A percentile compares a stretch with the other conserved stretches of the same genome.
Conservation (phyloP, 1,140 invertebrate genomes). For the Hylaeus anthracinus region DNA sequence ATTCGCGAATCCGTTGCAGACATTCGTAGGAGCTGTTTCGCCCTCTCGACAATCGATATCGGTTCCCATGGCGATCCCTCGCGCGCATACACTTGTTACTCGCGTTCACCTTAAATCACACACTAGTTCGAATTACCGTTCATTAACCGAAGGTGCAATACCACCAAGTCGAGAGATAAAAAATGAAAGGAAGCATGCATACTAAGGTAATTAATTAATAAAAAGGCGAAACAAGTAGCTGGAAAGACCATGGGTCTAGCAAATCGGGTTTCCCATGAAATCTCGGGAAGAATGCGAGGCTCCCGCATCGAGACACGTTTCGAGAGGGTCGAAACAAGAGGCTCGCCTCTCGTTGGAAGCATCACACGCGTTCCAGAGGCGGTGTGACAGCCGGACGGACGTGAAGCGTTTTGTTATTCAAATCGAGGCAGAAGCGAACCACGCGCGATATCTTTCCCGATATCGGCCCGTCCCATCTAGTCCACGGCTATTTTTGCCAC, state of each 20-base stretch:
- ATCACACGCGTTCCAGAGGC: conserved; percentile 41
- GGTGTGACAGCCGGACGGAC: conserved; percentile 57
- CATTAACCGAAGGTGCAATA: neutral
- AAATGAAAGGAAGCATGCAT: no score
- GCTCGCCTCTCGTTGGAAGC: conserved; percentile 24
- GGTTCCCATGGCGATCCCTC: conserved; percentile 77
- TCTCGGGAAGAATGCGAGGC: conserved; percentile 22
- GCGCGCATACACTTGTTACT: conserved; percentile 72
- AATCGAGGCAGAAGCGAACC: conserved; percentile 57
- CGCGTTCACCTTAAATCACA: conserved; percentile 73
- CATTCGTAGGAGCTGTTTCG: conserved; percentile 57
- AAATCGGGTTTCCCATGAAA: conserved; percentile 7
- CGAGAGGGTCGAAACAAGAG: conserved; percentile 41
- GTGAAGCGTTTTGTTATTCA: conserved; percentile 68
- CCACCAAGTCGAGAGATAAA: no score
- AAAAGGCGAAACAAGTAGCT: no score
- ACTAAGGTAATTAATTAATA: no score
- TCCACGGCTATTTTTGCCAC: conserved; percentile 61
- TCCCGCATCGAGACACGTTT: conserved; percentile 41
- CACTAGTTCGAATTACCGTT: conserved; percentile 53
- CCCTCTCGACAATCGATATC: conserved; percentile 74
- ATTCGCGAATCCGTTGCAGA: conserved; percentile 57
- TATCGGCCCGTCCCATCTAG: conserved; percentile 67
- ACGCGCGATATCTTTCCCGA: conserved; percentile 64
- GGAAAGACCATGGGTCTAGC: neutral